Percentiles rank a stretch among this genome's conserved stretches.
Conservation (phyloP, 1,140 invertebrate genomes). For the Tetramorium simillimum region DNA sequence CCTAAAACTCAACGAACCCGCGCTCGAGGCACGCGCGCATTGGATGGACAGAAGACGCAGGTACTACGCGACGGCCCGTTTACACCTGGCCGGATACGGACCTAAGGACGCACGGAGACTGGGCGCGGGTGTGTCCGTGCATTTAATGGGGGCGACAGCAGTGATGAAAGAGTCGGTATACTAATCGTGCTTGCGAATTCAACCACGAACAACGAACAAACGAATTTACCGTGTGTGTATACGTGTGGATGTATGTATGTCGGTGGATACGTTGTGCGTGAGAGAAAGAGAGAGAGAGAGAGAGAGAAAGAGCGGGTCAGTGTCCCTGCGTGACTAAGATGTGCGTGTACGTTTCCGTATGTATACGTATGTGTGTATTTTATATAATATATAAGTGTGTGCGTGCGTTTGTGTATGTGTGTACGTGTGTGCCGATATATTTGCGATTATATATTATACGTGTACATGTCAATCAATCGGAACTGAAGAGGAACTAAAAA, state of each 20-base stretch:
- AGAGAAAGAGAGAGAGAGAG: background rate
- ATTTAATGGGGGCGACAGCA: conserved; percentile 54
- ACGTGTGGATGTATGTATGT: conserved; percentile 12
- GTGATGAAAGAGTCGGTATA: conserved; percentile 49
- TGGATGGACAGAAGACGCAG: conserved; percentile 72
- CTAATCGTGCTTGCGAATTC: conserved; percentile 60
- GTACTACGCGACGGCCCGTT: conserved; percentile 64
- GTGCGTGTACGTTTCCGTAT: conserved; percentile 11
- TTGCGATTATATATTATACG: conserved; percentile 61
- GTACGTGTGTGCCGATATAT: conserved; percentile 49
- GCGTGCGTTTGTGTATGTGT: conserved; percentile 8
- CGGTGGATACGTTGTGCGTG: conserved; percentile 35
- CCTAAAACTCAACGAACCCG: conserved; percentile 73
- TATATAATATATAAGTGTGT: conserved; percentile 40
- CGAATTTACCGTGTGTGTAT: conserved; percentile 58
- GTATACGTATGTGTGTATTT: background rate
- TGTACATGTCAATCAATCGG: conserved; percentile 75
- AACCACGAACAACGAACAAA: conserved; percentile 66
- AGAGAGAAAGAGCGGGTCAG: conserved; percentile 2
- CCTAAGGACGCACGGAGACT: conserved; percentile 59
- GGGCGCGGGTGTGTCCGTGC: conserved; percentile 64
- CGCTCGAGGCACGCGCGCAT: conserved; percentile 67
- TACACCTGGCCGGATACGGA: conserved; percentile 66
- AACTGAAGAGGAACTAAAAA: conserved; percentile 82
- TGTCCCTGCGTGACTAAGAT: conserved; percentile 50